Evolutionary conservation across 1,140 invertebrate genomes (phyloP), one percentile per base, ranked within the genome.

Genomic region (Aculops lycopersici): DNA sequence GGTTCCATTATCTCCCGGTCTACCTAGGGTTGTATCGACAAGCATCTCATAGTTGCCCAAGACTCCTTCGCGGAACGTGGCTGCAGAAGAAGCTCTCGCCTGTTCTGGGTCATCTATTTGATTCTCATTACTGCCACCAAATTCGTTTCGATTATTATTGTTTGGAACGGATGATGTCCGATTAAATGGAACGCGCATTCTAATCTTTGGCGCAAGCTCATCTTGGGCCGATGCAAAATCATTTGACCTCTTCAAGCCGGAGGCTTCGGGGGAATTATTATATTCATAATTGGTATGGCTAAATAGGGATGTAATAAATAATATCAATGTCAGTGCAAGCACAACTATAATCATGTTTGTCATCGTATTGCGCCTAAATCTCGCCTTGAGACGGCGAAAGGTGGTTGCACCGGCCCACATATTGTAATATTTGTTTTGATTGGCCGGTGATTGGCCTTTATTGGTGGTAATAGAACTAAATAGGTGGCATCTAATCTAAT

Each of bases 1-100:
- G 17, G 40, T 35, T 13, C 45, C 45, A 13, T 24, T 12, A 41
- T 47, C 45, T 35, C 45, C 45, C 1, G 45, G 36, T 20, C 44
- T 20, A 19, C 12, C 16, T 17, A 14, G 5, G 12, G 13, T 8
- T 37, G 13, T 12, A 17, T 37, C 13, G 5, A 16, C 5, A 8
- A 8, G 5, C 13, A 37, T 37, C 16, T 37, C 36, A 16, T 13
- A 14, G 16, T 37, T 37, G 13, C 13, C 13, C 8, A 37, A 12
- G 8, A 37, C 24, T 8, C 24, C 24, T 8, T 31, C 24, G 8
- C 24, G 24, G n/a, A 8, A 31, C 8, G n/a, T n/a, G 24, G 24
- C n/a, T n/a, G 24, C 24, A 8, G 24, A 31, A 8, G 24, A 31
- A 31, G 24, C 24, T n/a, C 24, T 8, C n/a, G 24, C 24, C 24